Evolutionary conservation across 2,888 invertebrate genomes (phyloP).

Genomic region (Pseudococcus longispinus): DNA sequence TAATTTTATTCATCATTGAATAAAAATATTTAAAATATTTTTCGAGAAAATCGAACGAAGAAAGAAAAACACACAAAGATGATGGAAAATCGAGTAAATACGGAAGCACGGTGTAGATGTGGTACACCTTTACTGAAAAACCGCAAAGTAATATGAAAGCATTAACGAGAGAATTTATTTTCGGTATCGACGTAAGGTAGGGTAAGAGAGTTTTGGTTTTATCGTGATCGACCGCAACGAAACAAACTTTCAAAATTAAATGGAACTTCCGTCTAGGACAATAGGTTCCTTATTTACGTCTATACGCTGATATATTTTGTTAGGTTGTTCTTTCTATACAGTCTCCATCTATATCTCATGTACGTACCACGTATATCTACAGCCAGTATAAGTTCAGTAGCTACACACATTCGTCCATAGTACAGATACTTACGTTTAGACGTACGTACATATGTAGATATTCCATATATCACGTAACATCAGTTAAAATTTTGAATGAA

Average conservation of each 20-base stretch:
- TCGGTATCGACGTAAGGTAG: not conserved
- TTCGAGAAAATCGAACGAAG: not conserved
- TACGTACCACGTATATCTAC: not conserved
- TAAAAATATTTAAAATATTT: not conserved
- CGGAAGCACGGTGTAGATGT: not conserved
- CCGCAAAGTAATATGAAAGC: slow-evolving; percentile 36
- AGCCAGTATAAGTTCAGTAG: not conserved
- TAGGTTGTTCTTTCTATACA: not conserved
- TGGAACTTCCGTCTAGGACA: slow-evolving; percentile 39
- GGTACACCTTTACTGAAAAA: not conserved
- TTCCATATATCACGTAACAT: not conserved
- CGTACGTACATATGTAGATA: not conserved
- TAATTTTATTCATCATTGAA: not conserved
- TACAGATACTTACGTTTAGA: not conserved
- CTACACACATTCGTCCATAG: not conserved
- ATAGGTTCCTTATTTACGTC: slow-evolving; percentile 37
- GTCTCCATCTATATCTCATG: not conserved
- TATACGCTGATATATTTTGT: slow-evolving; percentile 5
- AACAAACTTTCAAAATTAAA: slow-evolving; percentile 47
- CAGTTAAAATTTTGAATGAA: slow-evolving; percentile 7
- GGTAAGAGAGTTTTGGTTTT: slow-evolving; percentile 28
- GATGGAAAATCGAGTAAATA: not conserved
- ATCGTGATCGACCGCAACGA: slow-evolving; percentile 41
- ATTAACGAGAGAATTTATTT: slow-evolving; percentile 33
- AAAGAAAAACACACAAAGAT: not conserved